Percentiles rank a stretch among this genome's conserved stretches.
Conservation (phyloP, 2,797 vertebrate species). For the Echiichthys vipera region DNA sequence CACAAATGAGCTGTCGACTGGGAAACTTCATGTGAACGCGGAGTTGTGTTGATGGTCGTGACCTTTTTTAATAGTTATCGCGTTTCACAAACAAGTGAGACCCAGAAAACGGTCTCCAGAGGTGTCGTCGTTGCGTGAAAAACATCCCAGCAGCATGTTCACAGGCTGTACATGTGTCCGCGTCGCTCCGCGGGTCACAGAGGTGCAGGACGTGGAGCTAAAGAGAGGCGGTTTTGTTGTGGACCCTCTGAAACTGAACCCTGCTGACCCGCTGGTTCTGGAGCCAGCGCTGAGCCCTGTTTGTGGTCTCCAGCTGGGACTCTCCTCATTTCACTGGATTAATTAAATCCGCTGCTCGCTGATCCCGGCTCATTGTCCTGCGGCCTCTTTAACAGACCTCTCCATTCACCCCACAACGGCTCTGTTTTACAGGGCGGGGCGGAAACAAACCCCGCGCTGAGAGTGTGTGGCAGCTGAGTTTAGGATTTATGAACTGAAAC, state of each 20-base stretch:
- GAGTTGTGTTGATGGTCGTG: no score
- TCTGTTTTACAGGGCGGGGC: constrained; percentile 41
- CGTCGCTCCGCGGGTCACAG: no score
- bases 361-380: constrained; percentile 68
- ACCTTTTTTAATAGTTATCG: no score
- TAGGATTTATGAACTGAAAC: no score
- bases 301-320: constrained; percentile 50
- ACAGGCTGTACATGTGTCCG: no score
- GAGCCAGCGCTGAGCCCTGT: constrained; percentile 36
- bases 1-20: no score
- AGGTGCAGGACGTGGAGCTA: no score
- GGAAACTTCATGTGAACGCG: no score
- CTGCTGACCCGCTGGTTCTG: constrained; percentile 27
- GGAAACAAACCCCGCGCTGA: neutral
- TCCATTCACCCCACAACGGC: constrained; percentile 56
- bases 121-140: no score
- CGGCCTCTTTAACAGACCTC: constrained; percentile 54
- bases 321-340: constrained; percentile 66
- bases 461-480: constrained; percentile 9
- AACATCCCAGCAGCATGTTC: no score
- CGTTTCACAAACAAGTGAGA: no score
- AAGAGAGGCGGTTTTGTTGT: constrained; percentile 39
- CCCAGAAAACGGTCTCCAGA: no score
- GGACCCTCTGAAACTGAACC: constrained; percentile 41
- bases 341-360: constrained; percentile 62